A percentile compares a stretch with the other conserved stretches of the same genome.
Conservation (phyloP, 2,797 vertebrate species). For the Sebastes kiyomatsui region DNA sequence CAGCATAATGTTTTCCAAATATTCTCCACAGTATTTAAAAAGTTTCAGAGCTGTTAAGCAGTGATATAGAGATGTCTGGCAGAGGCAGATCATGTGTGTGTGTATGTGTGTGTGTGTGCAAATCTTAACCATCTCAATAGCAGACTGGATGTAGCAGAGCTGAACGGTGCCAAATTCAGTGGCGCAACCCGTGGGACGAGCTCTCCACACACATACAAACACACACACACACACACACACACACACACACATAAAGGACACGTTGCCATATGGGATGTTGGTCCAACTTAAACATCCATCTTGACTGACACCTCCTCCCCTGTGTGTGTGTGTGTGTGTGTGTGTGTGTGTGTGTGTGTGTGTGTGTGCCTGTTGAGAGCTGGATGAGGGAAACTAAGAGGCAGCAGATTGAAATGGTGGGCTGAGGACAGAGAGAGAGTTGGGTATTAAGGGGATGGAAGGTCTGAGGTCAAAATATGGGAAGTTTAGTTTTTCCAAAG, state of each 20-base stretch:
- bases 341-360: slow-evolving; percentile 6
- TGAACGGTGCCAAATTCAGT: slow-evolving; percentile 71
- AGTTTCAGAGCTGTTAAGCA: slow-evolving; percentile 23
- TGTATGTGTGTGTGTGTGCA: slow-evolving; percentile 5
- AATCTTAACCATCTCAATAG: slow-evolving; percentile 43
- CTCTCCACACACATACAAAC: background rate
- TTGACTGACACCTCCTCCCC: slow-evolving; percentile 77
- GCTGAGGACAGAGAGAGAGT: background rate
- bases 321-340: slow-evolving; percentile 1
- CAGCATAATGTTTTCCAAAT: background rate
- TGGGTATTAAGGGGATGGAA: background rate
- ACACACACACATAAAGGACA: slow-evolving; percentile 26
- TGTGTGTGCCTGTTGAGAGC: background rate
- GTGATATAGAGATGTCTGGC: slow-evolving; percentile 20
- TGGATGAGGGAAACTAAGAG: background rate
- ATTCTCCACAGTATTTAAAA: slow-evolving; percentile 5
- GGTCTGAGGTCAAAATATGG: slow-evolving; percentile 51
- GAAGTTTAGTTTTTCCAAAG: slow-evolving; percentile 49
- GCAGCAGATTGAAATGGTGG: slow-evolving; percentile 30
- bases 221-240: background rate
- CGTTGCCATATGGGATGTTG: slow-evolving; percentile 63
- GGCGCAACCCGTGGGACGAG: slow-evolving; percentile 56
- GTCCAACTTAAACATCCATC: slow-evolving; percentile 79
- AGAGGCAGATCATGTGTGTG: background rate
- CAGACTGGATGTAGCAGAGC: slow-evolving; percentile 66